Base-by-base conservation (phyloP, 2,113 vertebrate genomes). In the Chloropsis hardwickii region DNA sequence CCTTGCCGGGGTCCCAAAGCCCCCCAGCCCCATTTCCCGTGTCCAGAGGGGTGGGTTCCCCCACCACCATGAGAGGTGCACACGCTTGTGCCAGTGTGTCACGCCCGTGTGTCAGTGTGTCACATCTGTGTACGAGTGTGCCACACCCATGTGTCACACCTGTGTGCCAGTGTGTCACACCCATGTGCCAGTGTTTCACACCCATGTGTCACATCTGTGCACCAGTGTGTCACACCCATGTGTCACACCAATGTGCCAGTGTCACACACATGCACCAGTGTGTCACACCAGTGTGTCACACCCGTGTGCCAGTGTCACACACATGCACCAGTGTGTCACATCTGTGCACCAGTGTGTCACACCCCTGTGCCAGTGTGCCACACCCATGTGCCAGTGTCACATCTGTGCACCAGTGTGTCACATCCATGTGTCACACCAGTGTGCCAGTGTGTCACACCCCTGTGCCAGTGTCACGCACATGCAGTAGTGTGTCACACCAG, bases 31-130 rank as follows among this genome's bases (percentile, higher is more conserved):
- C n/a, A 3, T 82, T 70, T 48, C 28, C 23, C 1, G 10, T 78
- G 4, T 14, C 37, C 3, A 0, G 1, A 21, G 48, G 57, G 29
- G 17, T 0, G 6, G n/a, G n/a, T 8, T 44, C 28, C 37, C 2
- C 94, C 95, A 95, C 10, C 35, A 2, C n/a, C 7, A 0, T 10
- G 48, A 28, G 60, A 37, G 11, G 19, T 12, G 42, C 29, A 64
- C 28, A 24, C n/a, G 2, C 24, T 0, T 19, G 17, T n/a, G 56
- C 39, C 40, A 44, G 39, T 42, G 61, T 33, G 9, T 22, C 29
- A 64, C 28, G 15, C 22, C 16, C 17, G 28, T 39, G 39, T 15
- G n/a, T n/a, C n/a, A n/a, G n/a, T 53, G n/a, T n/a, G 16, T 8
- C 61, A 42, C 35, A 28, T 18, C 9, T 14, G 3, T 19, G 29